phyloP scores from a whole-genome alignment of 1,140 invertebrate species.

The Hestina assimilis region DNA sequence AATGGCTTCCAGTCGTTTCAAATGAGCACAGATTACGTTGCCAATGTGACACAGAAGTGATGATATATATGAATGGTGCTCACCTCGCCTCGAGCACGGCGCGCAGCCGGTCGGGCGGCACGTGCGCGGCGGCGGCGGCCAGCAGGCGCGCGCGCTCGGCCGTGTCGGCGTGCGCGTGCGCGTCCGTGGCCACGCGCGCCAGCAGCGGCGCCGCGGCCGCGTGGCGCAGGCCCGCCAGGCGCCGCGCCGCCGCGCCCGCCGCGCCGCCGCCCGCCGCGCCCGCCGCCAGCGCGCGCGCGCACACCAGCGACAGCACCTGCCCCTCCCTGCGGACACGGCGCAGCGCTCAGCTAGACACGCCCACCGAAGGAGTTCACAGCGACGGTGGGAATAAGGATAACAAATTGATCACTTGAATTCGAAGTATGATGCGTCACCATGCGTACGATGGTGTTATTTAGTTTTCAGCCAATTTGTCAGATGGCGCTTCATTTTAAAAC shows the following conservation, averaged over 20 bases:
- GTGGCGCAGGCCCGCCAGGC: slow-evolving; percentile 41
- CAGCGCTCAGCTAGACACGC: too few relatives aligned
- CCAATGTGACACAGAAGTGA: too few relatives aligned
- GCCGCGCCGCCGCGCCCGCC: slow-evolving; percentile 34
- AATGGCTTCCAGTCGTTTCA: too few relatives aligned
- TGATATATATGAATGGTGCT: not conserved
- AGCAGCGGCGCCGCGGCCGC: slow-evolving; percentile 41
- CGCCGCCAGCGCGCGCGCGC: slow-evolving; percentile 32
- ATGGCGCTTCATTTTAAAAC: too few relatives aligned
- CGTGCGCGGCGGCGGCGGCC: slow-evolving; percentile 40
- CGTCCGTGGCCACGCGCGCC: slow-evolving; percentile 27
- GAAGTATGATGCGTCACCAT: too few relatives aligned
- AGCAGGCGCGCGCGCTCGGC: slow-evolving; percentile 28
- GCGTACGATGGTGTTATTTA: too few relatives aligned
- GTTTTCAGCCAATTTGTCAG: too few relatives aligned
- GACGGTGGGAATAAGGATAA: too few relatives aligned
- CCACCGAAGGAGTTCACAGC: too few relatives aligned
- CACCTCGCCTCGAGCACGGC: slow-evolving; percentile 42
- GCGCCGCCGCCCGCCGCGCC: slow-evolving; percentile 32
- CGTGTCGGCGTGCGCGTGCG: slow-evolving; percentile 38
- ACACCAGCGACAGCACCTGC: slow-evolving; percentile 42
- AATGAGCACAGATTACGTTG: too few relatives aligned
- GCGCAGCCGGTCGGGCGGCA: slow-evolving; percentile 24
- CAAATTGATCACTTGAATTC: too few relatives aligned
- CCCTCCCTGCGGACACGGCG: slow-evolving; percentile 50